A percentile compares a stretch with the other conserved stretches of the same genome.
phyloP scores from a whole-genome alignment of 2,113 vertebrate genomes.

The Corvus moneduloides region DNA sequence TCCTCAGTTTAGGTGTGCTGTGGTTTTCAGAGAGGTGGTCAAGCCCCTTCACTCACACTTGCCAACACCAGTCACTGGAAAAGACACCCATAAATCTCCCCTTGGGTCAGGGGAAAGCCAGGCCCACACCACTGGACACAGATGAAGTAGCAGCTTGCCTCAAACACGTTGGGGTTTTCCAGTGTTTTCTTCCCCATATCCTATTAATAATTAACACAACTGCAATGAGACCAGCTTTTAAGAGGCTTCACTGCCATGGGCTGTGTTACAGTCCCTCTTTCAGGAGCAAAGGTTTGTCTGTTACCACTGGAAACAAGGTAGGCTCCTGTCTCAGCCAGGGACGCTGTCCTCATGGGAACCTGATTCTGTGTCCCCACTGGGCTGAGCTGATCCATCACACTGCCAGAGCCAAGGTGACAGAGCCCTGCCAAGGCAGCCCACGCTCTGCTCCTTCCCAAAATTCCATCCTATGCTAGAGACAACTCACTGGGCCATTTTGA shows the following conservation, averaged over 20 bases:
- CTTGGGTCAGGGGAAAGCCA: neutral
- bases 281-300: slow-evolving; percentile 32
- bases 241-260: slow-evolving; percentile 32
- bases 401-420: accelerated
- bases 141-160: slow-evolving; percentile 42
- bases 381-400: accelerated
- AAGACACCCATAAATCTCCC: neutral
- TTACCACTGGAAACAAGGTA: neutral
- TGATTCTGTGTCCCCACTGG: neutral
- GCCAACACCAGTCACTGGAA: neutral
- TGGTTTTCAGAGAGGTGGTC: neutral
- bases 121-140: neutral
- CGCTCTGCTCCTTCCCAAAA: neutral
- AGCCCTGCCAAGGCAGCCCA: neutral
- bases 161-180: slow-evolving; percentile 62
- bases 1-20: neutral
- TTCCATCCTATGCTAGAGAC: neutral
- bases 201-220: slow-evolving; percentile 73
- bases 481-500: neutral
- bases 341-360: neutral
- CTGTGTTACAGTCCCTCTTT: neutral
- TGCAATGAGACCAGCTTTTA: slow-evolving; percentile 59
- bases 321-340: neutral
- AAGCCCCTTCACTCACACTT: neutral
- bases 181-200: slow-evolving; percentile 48